These are phyloP conservation scores for Colistium nudipinnis DNA, from an alignment of 2,113 vertebrate species.

Conservation along the genomic window DNA sequence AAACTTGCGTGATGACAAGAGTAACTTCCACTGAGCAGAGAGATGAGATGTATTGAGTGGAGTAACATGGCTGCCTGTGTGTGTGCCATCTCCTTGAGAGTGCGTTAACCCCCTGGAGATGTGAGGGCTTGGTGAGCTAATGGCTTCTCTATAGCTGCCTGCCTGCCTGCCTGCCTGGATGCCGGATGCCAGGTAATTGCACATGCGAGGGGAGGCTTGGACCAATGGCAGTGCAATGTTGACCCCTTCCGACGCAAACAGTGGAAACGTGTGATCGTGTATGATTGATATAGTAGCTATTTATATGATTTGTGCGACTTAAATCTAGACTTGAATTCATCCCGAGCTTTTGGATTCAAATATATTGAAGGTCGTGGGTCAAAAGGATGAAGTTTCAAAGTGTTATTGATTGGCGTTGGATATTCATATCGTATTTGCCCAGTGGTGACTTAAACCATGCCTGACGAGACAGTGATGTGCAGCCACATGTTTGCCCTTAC, in stretches of 20 bases:
- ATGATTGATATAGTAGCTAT: too few relatives aligned
- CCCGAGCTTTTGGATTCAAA: too few relatives aligned
- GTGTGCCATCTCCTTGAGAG: constrained; percentile 23
- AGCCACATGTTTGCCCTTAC: background rate
- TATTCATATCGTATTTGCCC: background rate
- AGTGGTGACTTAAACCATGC: background rate
- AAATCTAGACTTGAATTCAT: too few relatives aligned
- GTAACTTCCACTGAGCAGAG: constrained; percentile 5
- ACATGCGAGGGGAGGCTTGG: constrained; percentile 16
- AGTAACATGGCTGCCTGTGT: constrained; percentile 7
- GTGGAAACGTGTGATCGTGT: too few relatives aligned
- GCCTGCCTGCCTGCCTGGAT: background rate
- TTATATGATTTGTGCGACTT: too few relatives aligned
- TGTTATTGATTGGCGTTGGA: too few relatives aligned
- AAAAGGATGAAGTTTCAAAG: too few relatives aligned
- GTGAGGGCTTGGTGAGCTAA: constrained; percentile 41
- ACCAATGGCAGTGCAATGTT: background rate
- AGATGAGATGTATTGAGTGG: constrained; percentile 25
- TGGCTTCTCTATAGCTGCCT: constrained; percentile 34
- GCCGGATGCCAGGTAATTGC: constrained; percentile 45
- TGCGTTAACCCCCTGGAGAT: constrained; percentile 46
- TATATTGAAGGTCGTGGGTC: too few relatives aligned
- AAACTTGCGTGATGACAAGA: constrained; percentile 2
- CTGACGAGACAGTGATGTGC: background rate
- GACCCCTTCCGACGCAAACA: too few relatives aligned